These are phyloP conservation scores for Sceliomorpha sp. DNA, from an alignment of 2,888 invertebrate species.

Conservation along the genomic window DNA sequence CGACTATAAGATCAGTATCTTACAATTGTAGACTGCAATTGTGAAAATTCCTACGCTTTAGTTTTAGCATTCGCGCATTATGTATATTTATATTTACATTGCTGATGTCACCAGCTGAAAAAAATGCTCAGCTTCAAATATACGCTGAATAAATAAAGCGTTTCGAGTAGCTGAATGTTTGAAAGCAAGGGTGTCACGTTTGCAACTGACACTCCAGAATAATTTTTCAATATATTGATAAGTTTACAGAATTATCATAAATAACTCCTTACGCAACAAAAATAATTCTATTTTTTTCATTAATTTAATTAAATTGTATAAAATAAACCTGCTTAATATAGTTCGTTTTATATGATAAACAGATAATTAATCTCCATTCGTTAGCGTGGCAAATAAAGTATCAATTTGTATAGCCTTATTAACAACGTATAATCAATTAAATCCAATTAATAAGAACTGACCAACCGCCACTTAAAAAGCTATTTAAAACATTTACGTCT, in stretches of 20 bases:
- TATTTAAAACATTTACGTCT: too few species aligned
- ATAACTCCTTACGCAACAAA: too few species aligned
- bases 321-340: too few species aligned
- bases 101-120: slow-evolving; percentile 27
- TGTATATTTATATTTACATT: slow-evolving; percentile 34
- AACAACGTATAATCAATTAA: slow-evolving; percentile 10
- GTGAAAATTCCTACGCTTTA: slow-evolving; percentile 11
- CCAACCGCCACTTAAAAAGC: neutral
- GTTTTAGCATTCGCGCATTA: slow-evolving; percentile 10
- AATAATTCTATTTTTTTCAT: too few species aligned
- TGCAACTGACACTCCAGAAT: slow-evolving; percentile 2
- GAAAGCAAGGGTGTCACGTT: slow-evolving; percentile 11
- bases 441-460: slow-evolving; percentile 2
- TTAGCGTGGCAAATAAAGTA: neutral
- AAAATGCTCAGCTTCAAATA: slow-evolving; percentile 32
- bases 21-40: neutral
- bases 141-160: slow-evolving; percentile 27
- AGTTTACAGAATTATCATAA: too few species aligned
- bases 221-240: too few species aligned
- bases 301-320: too few species aligned
- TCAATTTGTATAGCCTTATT: neutral
- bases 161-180: slow-evolving; percentile 24
- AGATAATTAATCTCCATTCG: too few species aligned
- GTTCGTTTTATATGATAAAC: too few species aligned
- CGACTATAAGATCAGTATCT: too few species aligned